These are phyloP conservation scores for Trisateles emortualis DNA, from an alignment of 2,888 invertebrate genomes.

Conservation along the genomic window DNA sequence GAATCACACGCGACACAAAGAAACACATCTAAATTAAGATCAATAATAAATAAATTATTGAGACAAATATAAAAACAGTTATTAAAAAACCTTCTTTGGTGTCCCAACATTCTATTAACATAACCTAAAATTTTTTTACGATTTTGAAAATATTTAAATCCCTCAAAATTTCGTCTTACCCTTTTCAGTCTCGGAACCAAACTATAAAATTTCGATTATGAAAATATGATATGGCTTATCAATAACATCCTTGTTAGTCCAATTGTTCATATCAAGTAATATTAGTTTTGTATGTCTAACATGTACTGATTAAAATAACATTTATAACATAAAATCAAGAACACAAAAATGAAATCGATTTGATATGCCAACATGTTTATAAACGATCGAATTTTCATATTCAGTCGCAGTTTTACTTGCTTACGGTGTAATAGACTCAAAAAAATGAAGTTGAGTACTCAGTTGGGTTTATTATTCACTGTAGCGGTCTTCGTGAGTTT, in stretches of 20 bases:
- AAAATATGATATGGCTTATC: neutral
- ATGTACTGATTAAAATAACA: neutral
- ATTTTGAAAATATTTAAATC: too few relatives aligned
- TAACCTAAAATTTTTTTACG: too few relatives aligned
- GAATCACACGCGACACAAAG: too few relatives aligned
- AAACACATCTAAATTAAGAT: too few relatives aligned
- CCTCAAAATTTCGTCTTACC: neutral
- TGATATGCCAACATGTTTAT: neutral
- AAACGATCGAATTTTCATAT: neutral
- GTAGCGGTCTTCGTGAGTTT: neutral
- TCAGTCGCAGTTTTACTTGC: neutral
- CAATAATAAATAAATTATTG: too few relatives aligned
- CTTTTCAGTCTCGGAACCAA: neutral
- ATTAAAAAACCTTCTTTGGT: too few relatives aligned
- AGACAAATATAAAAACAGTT: too few relatives aligned
- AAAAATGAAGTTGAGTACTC: neutral
- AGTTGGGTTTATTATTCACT: neutral
- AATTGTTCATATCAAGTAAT: neutral
- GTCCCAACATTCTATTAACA: too few relatives aligned
- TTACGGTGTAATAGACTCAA: neutral
- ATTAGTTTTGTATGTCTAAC: neutral
- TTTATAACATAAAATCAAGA: neutral
- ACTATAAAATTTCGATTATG: neutral
- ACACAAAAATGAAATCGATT: neutral
- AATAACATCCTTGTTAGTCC: neutral